phyloP scores from a whole-genome alignment of 2,113 vertebrate species.

The Corythoichthys haematopterus region DNA sequence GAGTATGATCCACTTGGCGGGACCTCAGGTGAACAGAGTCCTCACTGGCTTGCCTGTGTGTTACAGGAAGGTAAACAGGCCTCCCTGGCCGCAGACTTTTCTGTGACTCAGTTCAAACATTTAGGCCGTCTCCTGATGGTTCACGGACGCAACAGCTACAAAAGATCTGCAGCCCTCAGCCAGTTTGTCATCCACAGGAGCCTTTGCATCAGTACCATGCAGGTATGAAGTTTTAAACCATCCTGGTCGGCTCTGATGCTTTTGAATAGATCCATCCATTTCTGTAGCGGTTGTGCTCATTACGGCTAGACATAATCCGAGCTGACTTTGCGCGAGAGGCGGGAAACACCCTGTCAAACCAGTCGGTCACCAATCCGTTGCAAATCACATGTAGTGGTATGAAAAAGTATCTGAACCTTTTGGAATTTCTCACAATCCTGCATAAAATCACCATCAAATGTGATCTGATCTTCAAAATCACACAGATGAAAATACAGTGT shows the following conservation, averaged over 20 bases:
- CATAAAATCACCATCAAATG: too few species aligned
- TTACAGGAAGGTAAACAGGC: constrained; percentile 94
- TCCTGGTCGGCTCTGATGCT: background rate
- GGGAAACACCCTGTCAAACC: too few species aligned
- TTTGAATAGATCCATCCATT: background rate
- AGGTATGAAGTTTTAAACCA: constrained; percentile 70
- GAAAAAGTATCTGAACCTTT: too few species aligned
- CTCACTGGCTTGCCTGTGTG: constrained; percentile 23
- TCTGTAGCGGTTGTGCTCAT: background rate
- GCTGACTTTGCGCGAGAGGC: too few species aligned
- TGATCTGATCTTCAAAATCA: too few species aligned
- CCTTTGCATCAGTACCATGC: constrained; percentile 96
- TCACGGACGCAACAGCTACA: constrained; percentile 97
- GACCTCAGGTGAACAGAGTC: constrained; percentile 14
- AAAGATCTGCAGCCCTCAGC: constrained; percentile 91
- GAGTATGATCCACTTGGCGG: background rate
- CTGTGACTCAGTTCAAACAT: constrained; percentile 95
- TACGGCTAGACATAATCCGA: background rate
- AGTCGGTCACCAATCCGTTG: too few species aligned
- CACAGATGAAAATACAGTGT: too few species aligned
- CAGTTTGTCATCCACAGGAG: constrained; percentile 99
- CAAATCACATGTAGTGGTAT: too few species aligned
- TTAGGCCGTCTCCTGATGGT: constrained; percentile 93
- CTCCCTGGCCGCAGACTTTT: constrained; percentile 92
- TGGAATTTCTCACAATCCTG: too few species aligned